Percentiles rank a stretch among this genome's conserved stretches.
These are phyloP conservation scores for Sinella curviseta DNA, from an alignment of 1,140 invertebrate genomes.

Conservation along the genomic window DNA sequence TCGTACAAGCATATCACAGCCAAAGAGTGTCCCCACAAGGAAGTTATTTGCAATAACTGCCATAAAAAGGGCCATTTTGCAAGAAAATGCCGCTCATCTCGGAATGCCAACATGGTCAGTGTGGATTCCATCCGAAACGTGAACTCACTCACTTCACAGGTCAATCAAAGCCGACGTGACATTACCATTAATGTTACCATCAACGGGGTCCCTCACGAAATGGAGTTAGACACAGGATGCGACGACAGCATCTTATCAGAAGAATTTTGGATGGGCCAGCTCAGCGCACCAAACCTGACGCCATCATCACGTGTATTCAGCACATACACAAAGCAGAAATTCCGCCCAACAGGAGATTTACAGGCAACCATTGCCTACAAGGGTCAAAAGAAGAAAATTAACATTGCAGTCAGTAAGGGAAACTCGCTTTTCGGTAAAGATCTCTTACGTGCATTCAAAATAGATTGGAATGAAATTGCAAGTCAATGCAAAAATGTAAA, in stretches of 20 bases:
- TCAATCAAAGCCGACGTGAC: background rate
- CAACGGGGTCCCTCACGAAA: background rate
- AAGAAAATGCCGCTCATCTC: background rate
- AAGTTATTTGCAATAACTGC: background rate
- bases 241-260: background rate
- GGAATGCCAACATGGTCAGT: background rate
- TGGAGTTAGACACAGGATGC: conserved; percentile 10
- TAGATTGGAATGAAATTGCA: background rate
- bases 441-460: background rate
- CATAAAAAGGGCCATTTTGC: background rate
- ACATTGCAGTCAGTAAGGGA: background rate
- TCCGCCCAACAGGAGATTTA: background rate
- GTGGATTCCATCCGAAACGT: background rate
- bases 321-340: background rate
- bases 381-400: background rate
- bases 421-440: conserved; percentile 1
- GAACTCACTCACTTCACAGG: background rate
- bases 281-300: background rate
- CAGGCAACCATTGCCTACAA: background rate
- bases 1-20: background rate
- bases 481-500: background rate
- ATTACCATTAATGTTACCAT: background rate
- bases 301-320: background rate
- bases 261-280: background rate
- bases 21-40: conserved; percentile 17